phyloP scores from a whole-genome alignment of 2,888 invertebrate genomes.

The Scaeva pyrastri region DNA sequence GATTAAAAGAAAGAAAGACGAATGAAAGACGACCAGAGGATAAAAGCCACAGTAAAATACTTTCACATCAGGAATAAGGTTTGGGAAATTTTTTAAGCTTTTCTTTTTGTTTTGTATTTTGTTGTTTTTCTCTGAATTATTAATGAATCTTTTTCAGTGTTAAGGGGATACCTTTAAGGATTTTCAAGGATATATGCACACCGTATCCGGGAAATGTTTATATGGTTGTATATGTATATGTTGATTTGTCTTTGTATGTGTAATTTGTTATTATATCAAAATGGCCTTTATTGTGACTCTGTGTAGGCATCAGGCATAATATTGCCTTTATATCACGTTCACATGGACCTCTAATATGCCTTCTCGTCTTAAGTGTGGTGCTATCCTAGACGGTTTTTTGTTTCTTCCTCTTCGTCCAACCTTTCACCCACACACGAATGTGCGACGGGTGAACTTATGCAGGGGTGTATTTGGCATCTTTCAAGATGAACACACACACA shows the following conservation, averaged over 20 bases:
- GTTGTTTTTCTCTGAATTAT: slow-evolving; percentile 60
- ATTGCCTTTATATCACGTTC: slow-evolving; percentile 27
- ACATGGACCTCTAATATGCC: slow-evolving; percentile 11
- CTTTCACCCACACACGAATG: neutral
- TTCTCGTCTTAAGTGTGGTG: slow-evolving; percentile 24
- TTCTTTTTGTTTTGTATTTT: slow-evolving; percentile 19
- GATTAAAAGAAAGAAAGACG: slow-evolving; percentile 11
- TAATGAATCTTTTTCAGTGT: slow-evolving; percentile 61
- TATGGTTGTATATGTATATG: too few species aligned
- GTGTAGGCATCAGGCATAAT: neutral
- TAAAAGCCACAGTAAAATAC: slow-evolving; percentile 1
- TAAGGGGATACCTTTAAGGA: slow-evolving; percentile 43
- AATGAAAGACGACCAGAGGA: neutral
- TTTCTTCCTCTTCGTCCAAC: neutral
- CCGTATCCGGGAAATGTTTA: neutral
- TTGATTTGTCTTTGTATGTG: neutral
- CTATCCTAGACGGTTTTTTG: slow-evolving; percentile 29
- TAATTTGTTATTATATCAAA: slow-evolving; percentile 24
- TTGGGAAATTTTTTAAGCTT: slow-evolving; percentile 51
- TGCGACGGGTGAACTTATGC: neutral
- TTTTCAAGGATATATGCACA: slow-evolving; percentile 14
- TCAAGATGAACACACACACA: neutral
- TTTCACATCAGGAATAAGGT: slow-evolving; percentile 43
- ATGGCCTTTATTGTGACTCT: slow-evolving; percentile 24
- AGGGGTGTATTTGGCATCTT: slow-evolving; percentile 17